Percentiles rank a stretch among this genome's conserved stretches.
Evolutionary conservation across 2,888 invertebrate genomes (phyloP).

Genomic region (Camptogramma bilineatum): DNA sequence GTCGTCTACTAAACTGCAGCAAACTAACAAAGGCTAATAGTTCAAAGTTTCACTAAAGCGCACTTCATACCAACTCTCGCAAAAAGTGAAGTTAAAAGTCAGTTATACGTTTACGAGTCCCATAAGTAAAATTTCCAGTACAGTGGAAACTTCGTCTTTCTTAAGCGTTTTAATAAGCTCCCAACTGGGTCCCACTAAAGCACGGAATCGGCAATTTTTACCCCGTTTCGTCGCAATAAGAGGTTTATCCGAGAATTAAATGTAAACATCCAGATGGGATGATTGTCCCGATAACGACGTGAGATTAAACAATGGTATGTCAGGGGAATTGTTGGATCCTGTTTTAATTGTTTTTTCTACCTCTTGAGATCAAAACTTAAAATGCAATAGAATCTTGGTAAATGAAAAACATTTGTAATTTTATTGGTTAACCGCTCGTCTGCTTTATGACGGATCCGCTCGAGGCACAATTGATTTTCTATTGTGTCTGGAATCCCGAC

Average conservation of each 20-base stretch:
- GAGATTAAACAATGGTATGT: slow-evolving; percentile 23
- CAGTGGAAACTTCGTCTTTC: slow-evolving; percentile 37
- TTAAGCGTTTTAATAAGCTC: slow-evolving; percentile 37
- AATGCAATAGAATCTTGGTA: not conserved
- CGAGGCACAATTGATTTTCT: too few species aligned
- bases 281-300: slow-evolving; percentile 26
- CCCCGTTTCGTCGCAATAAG: slow-evolving; percentile 44
- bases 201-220: slow-evolving; percentile 39
- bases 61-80: slow-evolving; percentile 33
- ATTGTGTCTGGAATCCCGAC: too few species aligned
- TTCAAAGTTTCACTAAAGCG: slow-evolving; percentile 33
- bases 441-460: too few species aligned
- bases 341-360: slow-evolving; percentile 8
- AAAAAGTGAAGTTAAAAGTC: slow-evolving; percentile 39
- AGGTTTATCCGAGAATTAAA: slow-evolving; percentile 52
- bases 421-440: too few species aligned
- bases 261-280: slow-evolving; percentile 47
- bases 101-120: slow-evolving; percentile 38
- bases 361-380: not conserved
- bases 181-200: slow-evolving; percentile 32
- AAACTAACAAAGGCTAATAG: slow-evolving; percentile 27
- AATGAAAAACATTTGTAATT: not conserved
- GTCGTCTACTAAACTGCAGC: slow-evolving; percentile 23
- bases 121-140: slow-evolving; percentile 37
- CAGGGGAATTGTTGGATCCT: slow-evolving; percentile 1